Conservation (phyloP, 1,140 invertebrate genomes). For the Ooceraea biroi region DNA sequence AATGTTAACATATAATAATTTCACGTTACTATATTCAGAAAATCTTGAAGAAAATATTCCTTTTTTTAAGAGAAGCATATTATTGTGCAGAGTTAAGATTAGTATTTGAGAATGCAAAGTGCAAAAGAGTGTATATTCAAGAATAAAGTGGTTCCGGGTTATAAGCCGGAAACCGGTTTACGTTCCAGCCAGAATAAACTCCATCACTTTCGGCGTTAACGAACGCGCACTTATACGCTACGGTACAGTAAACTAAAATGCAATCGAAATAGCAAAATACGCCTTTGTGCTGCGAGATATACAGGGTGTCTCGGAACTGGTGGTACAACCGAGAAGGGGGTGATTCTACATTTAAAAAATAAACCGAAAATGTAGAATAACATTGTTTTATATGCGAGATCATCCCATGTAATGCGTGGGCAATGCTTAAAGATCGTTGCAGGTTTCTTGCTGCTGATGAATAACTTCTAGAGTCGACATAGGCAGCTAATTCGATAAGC, state of each 20-base stretch:
- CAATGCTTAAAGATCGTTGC: no score
- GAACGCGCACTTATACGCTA: not conserved
- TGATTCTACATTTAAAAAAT: no score
- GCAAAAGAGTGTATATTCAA: constrained; percentile 11
- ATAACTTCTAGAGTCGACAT: not conserved
- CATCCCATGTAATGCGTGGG: no score
- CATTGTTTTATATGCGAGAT: no score
- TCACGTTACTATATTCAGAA: no score
- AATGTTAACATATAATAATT: no score
- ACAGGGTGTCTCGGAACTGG: no score
- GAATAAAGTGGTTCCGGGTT: constrained; percentile 42
- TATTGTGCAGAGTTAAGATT: not conserved
- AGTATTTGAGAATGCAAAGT: constrained; percentile 44
- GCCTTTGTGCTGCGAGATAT: not conserved
- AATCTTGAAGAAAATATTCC: not conserved
- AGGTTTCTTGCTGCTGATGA: no score
- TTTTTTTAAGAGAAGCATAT: not conserved
- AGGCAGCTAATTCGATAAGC: constrained; percentile 44
- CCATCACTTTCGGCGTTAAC: constrained; percentile 24
- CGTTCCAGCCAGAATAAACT: not conserved
- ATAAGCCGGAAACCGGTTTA: constrained; percentile 48
- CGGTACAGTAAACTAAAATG: constrained; percentile 2
- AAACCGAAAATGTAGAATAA: no score
- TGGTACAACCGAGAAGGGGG: no score
- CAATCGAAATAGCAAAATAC: not conserved